phyloP scores from a whole-genome alignment of 1,140 invertebrate genomes.

The Tribolium madens region DNA sequence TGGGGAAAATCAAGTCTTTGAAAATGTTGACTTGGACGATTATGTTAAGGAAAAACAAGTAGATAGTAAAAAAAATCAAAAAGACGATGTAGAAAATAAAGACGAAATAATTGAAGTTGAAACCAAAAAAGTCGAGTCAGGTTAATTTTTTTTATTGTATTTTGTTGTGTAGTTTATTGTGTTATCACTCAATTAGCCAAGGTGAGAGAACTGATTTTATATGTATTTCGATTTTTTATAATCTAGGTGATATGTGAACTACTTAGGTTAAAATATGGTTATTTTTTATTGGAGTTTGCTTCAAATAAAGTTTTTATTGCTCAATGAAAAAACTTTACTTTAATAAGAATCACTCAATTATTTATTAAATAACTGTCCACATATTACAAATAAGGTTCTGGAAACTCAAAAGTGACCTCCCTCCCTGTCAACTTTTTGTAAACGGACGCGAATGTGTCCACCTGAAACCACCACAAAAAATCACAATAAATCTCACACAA shows the following conservation, averaged over 20 bases:
- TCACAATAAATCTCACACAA: slow-evolving; percentile 31
- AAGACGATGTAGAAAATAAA: background rate
- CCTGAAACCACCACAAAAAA: slow-evolving; percentile 73
- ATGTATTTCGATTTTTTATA: slow-evolving; percentile 7
- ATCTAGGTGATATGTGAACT: background rate
- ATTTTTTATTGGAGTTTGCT: slow-evolving; percentile 26
- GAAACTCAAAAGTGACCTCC: slow-evolving; percentile 99
- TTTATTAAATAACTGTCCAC: slow-evolving; percentile 36
- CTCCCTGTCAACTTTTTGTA: slow-evolving; percentile 99
- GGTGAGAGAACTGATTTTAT: slow-evolving; percentile 28
- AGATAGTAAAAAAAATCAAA: slow-evolving; percentile 2
- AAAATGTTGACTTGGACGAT: slow-evolving; percentile 52
- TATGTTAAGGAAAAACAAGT: slow-evolving; percentile 11
- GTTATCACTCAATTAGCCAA: background rate
- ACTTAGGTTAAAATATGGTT: slow-evolving; percentile 32
- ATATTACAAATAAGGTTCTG: slow-evolving; percentile 93
- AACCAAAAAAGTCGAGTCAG: background rate
- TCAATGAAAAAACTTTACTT: background rate
- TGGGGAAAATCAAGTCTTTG: slow-evolving; percentile 63
- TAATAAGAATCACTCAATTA: slow-evolving; percentile 37
- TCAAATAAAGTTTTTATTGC: slow-evolving; percentile 25
- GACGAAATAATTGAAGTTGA: slow-evolving; percentile 10
- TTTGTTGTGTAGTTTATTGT: slow-evolving; percentile 11
- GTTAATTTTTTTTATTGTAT: slow-evolving; percentile 1
- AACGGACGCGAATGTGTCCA: slow-evolving; percentile 97